A percentile compares a stretch with the other conserved stretches of the same genome.
Evolutionary conservation across 1,140 invertebrate genomes (phyloP).

Genomic region (Chelonus insularis): DNA sequence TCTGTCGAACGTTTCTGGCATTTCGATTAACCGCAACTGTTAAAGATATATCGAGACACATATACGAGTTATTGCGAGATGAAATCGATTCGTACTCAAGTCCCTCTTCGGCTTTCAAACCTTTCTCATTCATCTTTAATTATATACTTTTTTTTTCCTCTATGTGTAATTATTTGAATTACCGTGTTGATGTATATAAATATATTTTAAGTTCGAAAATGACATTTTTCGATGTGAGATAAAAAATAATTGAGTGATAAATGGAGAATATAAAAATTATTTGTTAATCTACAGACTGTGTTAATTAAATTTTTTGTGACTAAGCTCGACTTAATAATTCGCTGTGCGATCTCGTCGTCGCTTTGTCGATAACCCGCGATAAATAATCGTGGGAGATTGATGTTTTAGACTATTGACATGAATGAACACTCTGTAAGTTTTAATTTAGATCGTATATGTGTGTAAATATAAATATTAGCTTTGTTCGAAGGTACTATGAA

Average conservation of each 20-base stretch:
- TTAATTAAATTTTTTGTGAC: constrained; percentile 20
- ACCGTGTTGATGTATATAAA: neutral
- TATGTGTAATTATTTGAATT: neutral
- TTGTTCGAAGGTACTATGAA: no score
- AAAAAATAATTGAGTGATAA: neutral
- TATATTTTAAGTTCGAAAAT: no score
- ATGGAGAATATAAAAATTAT: constrained; percentile 2
- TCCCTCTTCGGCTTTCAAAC: neutral
- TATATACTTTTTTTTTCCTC: neutral
- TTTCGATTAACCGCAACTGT: constrained; percentile 12
- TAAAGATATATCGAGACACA: neutral
- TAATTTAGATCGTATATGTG: no score
- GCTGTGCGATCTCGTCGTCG: constrained; percentile 25
- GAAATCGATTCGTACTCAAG: constrained; percentile 1
- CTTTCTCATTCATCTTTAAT: neutral
- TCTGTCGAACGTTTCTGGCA: constrained; percentile 13
- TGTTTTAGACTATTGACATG: no score
- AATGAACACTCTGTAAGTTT: no score
- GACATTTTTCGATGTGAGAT: neutral
- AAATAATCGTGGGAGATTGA: no score
- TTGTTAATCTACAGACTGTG: constrained; percentile 21
- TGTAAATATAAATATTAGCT: no score
- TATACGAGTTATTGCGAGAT: neutral
- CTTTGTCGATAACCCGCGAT: constrained; percentile 6
- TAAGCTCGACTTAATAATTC: constrained; percentile 20